These are phyloP conservation scores for Craniophora ligustri DNA, from an alignment of 2,888 invertebrate species.

Conservation along the genomic window DNA sequence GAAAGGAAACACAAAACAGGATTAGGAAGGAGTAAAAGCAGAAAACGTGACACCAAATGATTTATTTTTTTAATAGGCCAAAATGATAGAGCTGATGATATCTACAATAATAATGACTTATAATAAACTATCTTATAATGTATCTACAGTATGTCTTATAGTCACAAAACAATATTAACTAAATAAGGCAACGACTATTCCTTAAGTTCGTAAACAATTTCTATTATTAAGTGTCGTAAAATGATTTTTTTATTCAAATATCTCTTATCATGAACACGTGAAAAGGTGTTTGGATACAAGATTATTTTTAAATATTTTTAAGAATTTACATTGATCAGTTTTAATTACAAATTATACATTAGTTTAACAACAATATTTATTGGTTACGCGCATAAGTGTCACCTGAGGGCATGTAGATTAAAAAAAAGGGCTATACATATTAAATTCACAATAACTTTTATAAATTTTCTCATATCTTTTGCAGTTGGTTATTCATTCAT, in stretches of 20 bases:
- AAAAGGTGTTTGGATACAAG: slow-evolving; percentile 64
- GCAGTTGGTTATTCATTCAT: slow-evolving; percentile 34
- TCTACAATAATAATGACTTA: slow-evolving; percentile 87
- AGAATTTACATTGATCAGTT: slow-evolving; percentile 63
- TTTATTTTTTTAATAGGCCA: slow-evolving; percentile 88
- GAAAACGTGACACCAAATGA: slow-evolving; percentile 86
- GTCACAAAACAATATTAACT: slow-evolving; percentile 87
- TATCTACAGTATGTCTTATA: slow-evolving; percentile 86
- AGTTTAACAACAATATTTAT: slow-evolving; percentile 53
- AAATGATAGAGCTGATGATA: slow-evolving; percentile 86
- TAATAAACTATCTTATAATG: slow-evolving; percentile 77
- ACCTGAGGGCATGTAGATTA: slow-evolving; percentile 28
- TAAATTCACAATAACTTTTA: slow-evolving; percentile 28
- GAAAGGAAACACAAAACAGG: no score
- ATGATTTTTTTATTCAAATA: slow-evolving; percentile 65
- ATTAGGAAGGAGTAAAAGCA: slow-evolving; percentile 45
- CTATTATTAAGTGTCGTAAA: slow-evolving; percentile 68
- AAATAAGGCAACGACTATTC: slow-evolving; percentile 88
- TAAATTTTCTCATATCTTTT: slow-evolving; percentile 21
- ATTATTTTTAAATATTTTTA: slow-evolving; percentile 59
- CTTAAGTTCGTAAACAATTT: slow-evolving; percentile 80
- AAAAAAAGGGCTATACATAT: slow-evolving; percentile 21
- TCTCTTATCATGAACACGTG: slow-evolving; percentile 76
- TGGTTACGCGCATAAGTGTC: slow-evolving; percentile 31
- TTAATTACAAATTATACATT: slow-evolving; percentile 60